Percentiles rank a stretch among this genome's conserved stretches.
Conservation (phyloP, 2,888 invertebrate genomes). For the Mimachlamys varia region DNA sequence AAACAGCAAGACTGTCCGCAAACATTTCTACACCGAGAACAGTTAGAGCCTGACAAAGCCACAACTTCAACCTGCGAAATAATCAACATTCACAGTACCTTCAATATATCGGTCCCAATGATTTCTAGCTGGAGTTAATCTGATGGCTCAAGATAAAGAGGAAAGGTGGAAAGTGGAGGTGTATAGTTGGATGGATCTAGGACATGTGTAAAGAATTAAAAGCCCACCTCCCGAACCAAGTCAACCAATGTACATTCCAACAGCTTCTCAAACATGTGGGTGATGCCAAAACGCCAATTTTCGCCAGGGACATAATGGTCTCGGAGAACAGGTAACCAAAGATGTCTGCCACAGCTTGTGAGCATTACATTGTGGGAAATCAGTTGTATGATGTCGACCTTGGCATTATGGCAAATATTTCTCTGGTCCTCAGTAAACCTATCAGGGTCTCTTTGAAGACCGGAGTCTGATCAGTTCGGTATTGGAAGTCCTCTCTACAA, state of each 20-base stretch:
- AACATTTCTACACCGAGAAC: too few species aligned
- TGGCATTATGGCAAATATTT: neutral
- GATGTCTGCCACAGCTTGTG: neutral
- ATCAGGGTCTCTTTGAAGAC: neutral
- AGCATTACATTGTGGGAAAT: neutral
- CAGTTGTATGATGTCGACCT: neutral
- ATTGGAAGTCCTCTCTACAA: too few species aligned
- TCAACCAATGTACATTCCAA: neutral
- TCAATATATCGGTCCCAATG: neutral
- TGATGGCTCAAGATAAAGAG: neutral
- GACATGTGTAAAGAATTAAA: constrained; percentile 15
- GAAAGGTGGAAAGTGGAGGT: neutral
- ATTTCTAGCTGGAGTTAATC: neutral
- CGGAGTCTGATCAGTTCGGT: neutral
- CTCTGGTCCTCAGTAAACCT: neutral
- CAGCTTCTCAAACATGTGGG: constrained; percentile 10
- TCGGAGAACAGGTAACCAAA: neutral
- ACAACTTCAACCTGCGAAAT: too few species aligned
- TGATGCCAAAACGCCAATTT: constrained; percentile 12
- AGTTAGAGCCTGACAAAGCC: too few species aligned
- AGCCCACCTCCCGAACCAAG: constrained; percentile 20
- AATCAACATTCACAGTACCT: too few species aligned
- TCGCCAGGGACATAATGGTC: neutral
- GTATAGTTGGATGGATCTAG: neutral
- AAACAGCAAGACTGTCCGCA: too few species aligned